phyloP scores from a whole-genome alignment of 2,113 vertebrate species.

The Limanda limanda region DNA sequence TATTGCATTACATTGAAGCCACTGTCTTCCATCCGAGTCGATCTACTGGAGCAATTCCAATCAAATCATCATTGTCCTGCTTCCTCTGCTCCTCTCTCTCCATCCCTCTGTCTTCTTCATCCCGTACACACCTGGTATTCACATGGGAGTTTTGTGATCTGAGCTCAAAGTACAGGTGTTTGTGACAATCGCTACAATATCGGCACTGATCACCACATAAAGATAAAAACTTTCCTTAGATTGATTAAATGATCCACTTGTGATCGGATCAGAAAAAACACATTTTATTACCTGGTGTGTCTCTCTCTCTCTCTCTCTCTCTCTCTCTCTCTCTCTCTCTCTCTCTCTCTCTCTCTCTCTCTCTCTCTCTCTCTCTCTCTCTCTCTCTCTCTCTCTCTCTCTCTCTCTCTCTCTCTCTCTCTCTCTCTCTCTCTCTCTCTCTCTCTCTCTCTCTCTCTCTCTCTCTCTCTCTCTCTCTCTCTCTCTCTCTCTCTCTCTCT shows the following conservation, averaged over 20 bases:
- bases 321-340: not conserved
- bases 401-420: not conserved
- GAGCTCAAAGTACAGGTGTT: too few species aligned
- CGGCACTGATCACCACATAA: too few species aligned
- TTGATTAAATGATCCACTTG: too few species aligned
- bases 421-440: not conserved
- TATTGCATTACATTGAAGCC: too few species aligned
- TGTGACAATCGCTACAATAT: too few species aligned
- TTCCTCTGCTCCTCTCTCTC: conserved; percentile 2
- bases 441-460: not conserved
- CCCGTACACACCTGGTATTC: not conserved
- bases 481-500: too few species aligned
- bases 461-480: not conserved
- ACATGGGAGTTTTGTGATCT: too few species aligned
- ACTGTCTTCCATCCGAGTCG: too few species aligned
- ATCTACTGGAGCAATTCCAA: not conserved
- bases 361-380: too few species aligned
- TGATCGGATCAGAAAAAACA: too few species aligned
- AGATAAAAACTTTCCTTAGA: too few species aligned
- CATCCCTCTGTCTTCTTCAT: not conserved
- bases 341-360: not conserved
- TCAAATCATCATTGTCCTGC: conserved; percentile 9
- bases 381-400: not conserved
- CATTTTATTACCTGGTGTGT: too few species aligned
- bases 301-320: not conserved